Evolutionary conservation across 1,140 invertebrate genomes (phyloP), one percentile per base, ranked within the genome.

Genomic region (Proctacanthus coquilletti): DNA sequence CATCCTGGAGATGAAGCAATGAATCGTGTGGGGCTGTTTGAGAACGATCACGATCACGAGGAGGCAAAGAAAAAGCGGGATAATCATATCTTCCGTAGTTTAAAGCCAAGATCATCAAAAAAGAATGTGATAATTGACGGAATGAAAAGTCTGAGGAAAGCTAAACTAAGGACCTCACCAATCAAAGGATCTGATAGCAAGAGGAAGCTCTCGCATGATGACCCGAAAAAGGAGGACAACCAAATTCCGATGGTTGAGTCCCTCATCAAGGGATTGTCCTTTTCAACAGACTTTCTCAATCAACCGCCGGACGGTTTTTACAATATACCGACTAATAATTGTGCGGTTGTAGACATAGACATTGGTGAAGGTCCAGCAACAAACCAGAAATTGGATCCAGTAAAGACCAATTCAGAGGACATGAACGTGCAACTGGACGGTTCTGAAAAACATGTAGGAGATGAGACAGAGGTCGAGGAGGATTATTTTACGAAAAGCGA

Each of bases 311-410:
- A 45, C 1, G 46, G 49, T 11, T 13, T 67, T 11, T 71, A 72
- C 40, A 69, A 71, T 50, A 64, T 70, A 15, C 69, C 69, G 0
- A 64, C 53, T 3, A 69, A 65, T 41, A 69, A 68, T 42, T 59
- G 53, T 27, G 58, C 65, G 10, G 60, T 64, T 11, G 43, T 52
- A 6, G 18, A 39, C 10, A 21, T 39, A 9, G 35, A 33, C 8
- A 29, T 38, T 14, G 33, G 33, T 15, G 23, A 29, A 30, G 4
- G 13, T 17, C 11, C 20, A 5, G 11, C 20, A 23, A 8, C 13
- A n/a, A n/a, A n/a, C n/a, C n/a, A n/a, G n/a, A n/a, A n/a, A n/a
- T n/a, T n/a, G n/a, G n/a, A n/a, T n/a, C n/a, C n/a, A n/a, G n/a
- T n/a, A n/a, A n/a, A n/a, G n/a, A n/a, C n/a, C n/a, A n/a, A n/a